A percentile compares a stretch with the other conserved stretches of the same genome.
These are phyloP conservation scores for Phymastichus coffea DNA, from an alignment of 1,140 invertebrate genomes.

Conservation along the genomic window DNA sequence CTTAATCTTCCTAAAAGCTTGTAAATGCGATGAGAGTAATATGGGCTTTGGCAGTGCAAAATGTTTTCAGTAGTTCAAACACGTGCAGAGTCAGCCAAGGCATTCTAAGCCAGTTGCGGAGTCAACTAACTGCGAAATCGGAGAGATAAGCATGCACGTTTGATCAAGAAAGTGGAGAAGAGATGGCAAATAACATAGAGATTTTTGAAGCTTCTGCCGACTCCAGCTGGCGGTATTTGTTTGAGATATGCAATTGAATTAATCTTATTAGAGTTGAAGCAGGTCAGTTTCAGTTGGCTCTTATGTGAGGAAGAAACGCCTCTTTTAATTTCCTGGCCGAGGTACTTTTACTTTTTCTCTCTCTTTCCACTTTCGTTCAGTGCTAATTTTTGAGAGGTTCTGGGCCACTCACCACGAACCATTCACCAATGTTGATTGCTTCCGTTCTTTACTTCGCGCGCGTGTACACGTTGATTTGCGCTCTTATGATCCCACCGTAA, in stretches of 20 bases:
- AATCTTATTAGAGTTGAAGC: neutral
- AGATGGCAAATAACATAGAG: no score
- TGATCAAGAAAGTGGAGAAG: no score
- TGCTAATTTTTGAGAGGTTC: conserved; percentile 16
- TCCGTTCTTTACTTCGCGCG: no score
- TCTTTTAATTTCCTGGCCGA: neutral
- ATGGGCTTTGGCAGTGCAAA: no score
- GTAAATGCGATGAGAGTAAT: no score
- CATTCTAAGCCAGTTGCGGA: neutral
- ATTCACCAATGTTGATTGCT: no score
- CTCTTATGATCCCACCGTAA: neutral
- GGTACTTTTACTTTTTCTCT: neutral
- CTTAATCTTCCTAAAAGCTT: no score
- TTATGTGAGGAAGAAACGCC: neutral
- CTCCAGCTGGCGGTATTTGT: neutral
- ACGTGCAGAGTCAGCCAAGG: neutral
- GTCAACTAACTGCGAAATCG: no score
- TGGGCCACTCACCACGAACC: no score
- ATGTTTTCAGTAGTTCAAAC: neutral
- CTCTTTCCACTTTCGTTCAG: neutral
- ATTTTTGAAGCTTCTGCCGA: no score
- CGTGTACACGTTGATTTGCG: neutral
- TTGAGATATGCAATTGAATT: neutral
- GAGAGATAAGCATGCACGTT: no score
- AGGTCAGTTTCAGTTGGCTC: neutral